Evolutionary conservation across 2,797 vertebrate species (phyloP).

Genomic region (Odontamblyopus lacepedii): DNA sequence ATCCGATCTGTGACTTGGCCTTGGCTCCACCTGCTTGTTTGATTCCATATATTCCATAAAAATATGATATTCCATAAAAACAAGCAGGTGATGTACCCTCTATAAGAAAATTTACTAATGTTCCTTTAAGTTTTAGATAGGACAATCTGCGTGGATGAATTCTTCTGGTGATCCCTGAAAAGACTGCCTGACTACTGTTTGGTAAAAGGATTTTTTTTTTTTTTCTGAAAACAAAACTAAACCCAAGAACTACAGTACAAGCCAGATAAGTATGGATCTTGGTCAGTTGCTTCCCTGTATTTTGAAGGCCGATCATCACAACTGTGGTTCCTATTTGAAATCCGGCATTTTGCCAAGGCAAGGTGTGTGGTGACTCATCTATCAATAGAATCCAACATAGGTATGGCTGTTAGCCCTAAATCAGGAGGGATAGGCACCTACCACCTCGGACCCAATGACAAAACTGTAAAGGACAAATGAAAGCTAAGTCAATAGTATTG

Average conservation of each 20-base stretch:
- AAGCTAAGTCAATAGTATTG: conserved; percentile 5
- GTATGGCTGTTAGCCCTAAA: neutral
- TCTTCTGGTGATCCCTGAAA: neutral
- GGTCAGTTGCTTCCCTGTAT: neutral
- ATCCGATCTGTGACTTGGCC: neutral
- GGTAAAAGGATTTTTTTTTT: too few species aligned
- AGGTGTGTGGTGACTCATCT: neutral
- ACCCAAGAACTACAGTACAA: neutral
- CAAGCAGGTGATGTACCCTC: too few species aligned
- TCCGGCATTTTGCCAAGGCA: neutral
- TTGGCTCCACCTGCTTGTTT: too few species aligned
- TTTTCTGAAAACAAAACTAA: neutral
- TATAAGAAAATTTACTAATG: too few species aligned
- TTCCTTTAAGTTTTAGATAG: too few species aligned
- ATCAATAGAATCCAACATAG: neutral
- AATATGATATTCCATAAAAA: too few species aligned
- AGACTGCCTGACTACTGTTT: neutral
- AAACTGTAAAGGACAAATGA: conserved; percentile 5
- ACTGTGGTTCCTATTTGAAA: neutral
- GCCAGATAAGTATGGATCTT: neutral
- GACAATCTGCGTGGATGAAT: too few species aligned
- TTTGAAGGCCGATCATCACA: neutral
- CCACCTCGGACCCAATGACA: neutral
- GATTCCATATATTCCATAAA: too few species aligned
- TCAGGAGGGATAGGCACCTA: neutral